Evolutionary conservation across 2,113 vertebrate species (phyloP), one percentile per base, ranked within the genome.

Genomic region (Otis tarda): DNA sequence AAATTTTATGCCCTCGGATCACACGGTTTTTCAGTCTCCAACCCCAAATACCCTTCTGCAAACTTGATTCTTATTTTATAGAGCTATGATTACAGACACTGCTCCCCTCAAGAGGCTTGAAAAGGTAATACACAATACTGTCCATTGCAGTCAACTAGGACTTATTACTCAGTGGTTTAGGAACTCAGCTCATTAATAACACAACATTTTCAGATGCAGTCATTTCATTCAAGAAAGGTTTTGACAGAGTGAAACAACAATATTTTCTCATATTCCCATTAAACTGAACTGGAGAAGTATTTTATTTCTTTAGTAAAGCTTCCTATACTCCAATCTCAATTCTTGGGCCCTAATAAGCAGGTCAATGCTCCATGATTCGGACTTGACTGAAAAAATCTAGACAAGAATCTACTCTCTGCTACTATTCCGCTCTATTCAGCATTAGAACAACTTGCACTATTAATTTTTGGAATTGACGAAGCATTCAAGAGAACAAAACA

Each of bases 61-160:
- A 64, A 84, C 15, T 37, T 33, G 22, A 73, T 49, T 83, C 12
- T 55, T 63, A 49, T 76, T 79, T 49, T 65, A 61, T 49, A 74
- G 6, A 41, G 37, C 16, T 35, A 19, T n/a, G 39, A 68, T 45
- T 63, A 83, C 31, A 83, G 83, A 70, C 63, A 89, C 64, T 89
- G 77, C 73, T 94, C 68, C 93, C 93, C 87, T 93, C 87, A 89
- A 93, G 83, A 95, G 73, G 87, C 64, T 70, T 83, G 37, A 53
- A 87, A 83, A 92, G 45, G 89, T 91, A 95, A 77, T 77, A 33
- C 80, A 65, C 52, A 76, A 73, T 60, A 55, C 9, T 60, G 5
- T 63, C 61, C 27, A 70, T 1, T 28, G 49, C 49, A 93, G 60
- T 24, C 69, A 90, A 45, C 14, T 14, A 77, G 18, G 74, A 45